Evolutionary conservation across 2,113 vertebrate genomes (phyloP), one percentile per base, ranked within the genome.

Genomic region (Siniperca knerii): DNA sequence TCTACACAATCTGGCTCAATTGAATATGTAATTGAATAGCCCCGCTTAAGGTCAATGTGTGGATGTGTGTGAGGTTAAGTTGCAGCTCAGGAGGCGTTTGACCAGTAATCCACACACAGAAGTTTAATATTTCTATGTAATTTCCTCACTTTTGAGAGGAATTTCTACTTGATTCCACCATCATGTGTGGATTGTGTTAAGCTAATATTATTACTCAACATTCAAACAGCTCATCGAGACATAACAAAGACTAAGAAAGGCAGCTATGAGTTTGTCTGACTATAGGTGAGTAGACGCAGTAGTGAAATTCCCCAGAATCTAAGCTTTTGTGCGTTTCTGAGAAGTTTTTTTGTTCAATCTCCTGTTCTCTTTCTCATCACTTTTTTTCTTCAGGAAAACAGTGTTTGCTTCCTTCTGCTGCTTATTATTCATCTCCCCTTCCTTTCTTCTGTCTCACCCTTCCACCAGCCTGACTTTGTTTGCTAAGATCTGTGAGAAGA

Each of bases 401-500:
- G 35, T 40, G 8, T 62, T 29, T 61, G 44, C 62, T 71, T 84
- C 58, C 65, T 67, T 86, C 50, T 74, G 58, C 18, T 75, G 25
- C 61, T 61, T 68, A 37, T 84, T 79, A 81, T 78, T 75, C 48
- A 72, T 15, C n/a, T 35, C 55, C 76, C 44, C 25, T 40, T 55
- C 33, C 57, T 20, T 25, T 60, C 37, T 40, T 71, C 79, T 40
- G 15, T 79, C 21, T 40, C 25, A 33, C 64, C 37, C 42, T 76
- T 4, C 23, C 79, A 10, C 50, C 81, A 99, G 98, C 94, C 94
- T 99, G 92, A 98, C 97, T 0, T 95, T 99, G 84, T 99, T 99
- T 85, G 98, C 98, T 82, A 99, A 99, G 94, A 99, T 99, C 95
- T 99, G 98, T 0, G 98, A 99, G 96, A 99, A 99, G 96, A 99